Evolutionary conservation across 2,888 invertebrate genomes (phyloP).

Genomic region (Portevinia maculata): DNA sequence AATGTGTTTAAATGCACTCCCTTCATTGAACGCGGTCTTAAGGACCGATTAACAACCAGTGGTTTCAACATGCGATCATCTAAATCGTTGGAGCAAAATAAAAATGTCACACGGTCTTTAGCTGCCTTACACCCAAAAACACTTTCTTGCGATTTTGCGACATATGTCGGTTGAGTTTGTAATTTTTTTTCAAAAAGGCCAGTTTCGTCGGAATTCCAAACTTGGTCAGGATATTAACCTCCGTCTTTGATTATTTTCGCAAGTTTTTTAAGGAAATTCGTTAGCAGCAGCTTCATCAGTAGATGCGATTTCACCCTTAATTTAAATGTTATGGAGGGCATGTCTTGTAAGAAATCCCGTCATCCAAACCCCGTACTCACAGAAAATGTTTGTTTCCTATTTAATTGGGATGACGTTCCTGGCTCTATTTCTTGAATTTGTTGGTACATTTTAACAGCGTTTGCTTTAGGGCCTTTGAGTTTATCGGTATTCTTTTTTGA

Average conservation of each 20-base stretch:
- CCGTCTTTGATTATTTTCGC: too few relatives aligned
- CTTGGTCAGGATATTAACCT: slow-evolving; percentile 76
- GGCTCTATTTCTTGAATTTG: slow-evolving; percentile 47
- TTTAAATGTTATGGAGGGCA: too few relatives aligned
- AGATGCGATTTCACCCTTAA: too few relatives aligned
- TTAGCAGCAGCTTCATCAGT: too few relatives aligned
- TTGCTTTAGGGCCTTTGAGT: slow-evolving; percentile 43
- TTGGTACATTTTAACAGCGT: slow-evolving; percentile 25
- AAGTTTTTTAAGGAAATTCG: too few relatives aligned
- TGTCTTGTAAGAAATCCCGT: too few relatives aligned
- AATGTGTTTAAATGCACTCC: slow-evolving; percentile 73
- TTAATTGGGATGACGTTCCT: slow-evolving; percentile 1
- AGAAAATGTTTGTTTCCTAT: not conserved
- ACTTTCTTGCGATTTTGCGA: slow-evolving; percentile 77
- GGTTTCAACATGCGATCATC: slow-evolving; percentile 77
- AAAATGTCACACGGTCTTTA: slow-evolving; percentile 77
- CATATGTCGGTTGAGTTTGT: slow-evolving; percentile 77
- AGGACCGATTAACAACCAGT: slow-evolving; percentile 75
- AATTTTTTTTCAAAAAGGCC: slow-evolving; percentile 77
- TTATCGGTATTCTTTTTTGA: slow-evolving; percentile 60
- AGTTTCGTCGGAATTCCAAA: slow-evolving; percentile 77
- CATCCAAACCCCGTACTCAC: not conserved
- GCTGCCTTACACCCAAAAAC: slow-evolving; percentile 75
- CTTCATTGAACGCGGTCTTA: slow-evolving; percentile 76
- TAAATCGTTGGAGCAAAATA: slow-evolving; percentile 77